A percentile compares a stretch with the other conserved stretches of the same genome.
phyloP scores from a whole-genome alignment of 92 coral and sea anemone species.

The Epizoanthus stellaris region DNA sequence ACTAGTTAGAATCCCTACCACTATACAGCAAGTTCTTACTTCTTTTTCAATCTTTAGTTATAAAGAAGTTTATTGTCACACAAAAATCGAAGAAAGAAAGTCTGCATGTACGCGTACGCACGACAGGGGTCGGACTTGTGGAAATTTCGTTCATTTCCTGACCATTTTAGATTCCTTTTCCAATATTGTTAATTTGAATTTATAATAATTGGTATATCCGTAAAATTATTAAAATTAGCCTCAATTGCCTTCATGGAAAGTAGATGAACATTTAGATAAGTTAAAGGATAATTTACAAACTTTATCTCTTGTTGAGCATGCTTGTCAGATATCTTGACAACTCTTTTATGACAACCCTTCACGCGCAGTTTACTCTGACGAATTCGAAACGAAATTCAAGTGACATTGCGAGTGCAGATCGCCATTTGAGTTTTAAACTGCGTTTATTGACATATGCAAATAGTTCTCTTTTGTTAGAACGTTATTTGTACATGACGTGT shows the following conservation, averaged over 20 bases:
- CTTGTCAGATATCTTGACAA: neutral
- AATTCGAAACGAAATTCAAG: conserved; percentile 5
- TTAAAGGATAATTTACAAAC: neutral
- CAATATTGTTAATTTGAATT: conserved; percentile 26
- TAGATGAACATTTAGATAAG: neutral
- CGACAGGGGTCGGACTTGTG: neutral
- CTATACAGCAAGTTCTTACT: neutral
- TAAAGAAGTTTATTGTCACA: neutral
- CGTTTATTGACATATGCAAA: conserved; percentile 74
- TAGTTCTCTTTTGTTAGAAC: conserved; percentile 50
- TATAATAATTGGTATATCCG: conserved; percentile 9
- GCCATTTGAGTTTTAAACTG: conserved; percentile 39
- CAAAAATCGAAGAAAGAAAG: neutral
- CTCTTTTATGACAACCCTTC: neutral
- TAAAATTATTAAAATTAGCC: neutral
- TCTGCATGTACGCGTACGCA: no score
- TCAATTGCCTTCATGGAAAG: neutral
- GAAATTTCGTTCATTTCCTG: neutral
- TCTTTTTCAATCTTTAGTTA: neutral
- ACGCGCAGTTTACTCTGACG: conserved; percentile 28
- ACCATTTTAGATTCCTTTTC: neutral
- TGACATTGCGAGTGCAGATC: neutral
- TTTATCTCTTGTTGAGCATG: no score
- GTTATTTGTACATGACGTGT: conserved; percentile 67
- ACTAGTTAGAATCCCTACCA: neutral